Evolutionary conservation across 2,888 invertebrate genomes (phyloP), one percentile per base, ranked within the genome.

Genomic region (Emmelina monodactyla): DNA sequence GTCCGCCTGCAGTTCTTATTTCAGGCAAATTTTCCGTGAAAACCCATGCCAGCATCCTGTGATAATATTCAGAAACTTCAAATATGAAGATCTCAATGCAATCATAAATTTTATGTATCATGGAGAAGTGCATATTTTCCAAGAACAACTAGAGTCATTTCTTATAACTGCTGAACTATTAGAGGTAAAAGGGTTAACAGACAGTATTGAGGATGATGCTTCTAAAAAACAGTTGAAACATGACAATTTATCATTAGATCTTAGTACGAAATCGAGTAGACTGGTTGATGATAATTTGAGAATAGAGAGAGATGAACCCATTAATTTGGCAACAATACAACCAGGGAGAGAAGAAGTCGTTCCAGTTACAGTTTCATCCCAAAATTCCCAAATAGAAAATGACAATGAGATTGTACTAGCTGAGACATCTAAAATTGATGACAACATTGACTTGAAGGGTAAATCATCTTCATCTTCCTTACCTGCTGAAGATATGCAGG

Each of bases 1-100:
- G 14, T 91, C 92, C 0, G 92, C 92, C 4, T 93, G 92, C 60
- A 92, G 92, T 53, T 85, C 84, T 46, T 93, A 92, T 60, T 92
- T 93, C 58, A 84, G 82, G 46, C 84, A 85, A 54, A 83, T 86
- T 47, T 85, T 86, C 43, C 82, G 88, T 75, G 89, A 89, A 62
- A 89, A 89, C 61, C 89, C 89, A 29, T 89, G 89, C 56, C 88
- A 88, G 45, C 90, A 91, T 71, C 90, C 90, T 42, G 88, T 91
- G 37, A 88, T 91, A 46, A 89, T 91, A 66, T 88, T 91, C 61
- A 85, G 88, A 53, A 89, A 89, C 58, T 88, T 90, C 41, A 88
- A 87, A 58, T 89, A 83, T 51, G 88, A 87, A 47, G 91, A 91
- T 67, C 82, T 91, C 49, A 85, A 86, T 53, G 89, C 90, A 10